Evolutionary conservation across 1,140 invertebrate species (phyloP), one percentile per base, ranked within the genome.

Genomic region (Nasonia vitripennis): DNA sequence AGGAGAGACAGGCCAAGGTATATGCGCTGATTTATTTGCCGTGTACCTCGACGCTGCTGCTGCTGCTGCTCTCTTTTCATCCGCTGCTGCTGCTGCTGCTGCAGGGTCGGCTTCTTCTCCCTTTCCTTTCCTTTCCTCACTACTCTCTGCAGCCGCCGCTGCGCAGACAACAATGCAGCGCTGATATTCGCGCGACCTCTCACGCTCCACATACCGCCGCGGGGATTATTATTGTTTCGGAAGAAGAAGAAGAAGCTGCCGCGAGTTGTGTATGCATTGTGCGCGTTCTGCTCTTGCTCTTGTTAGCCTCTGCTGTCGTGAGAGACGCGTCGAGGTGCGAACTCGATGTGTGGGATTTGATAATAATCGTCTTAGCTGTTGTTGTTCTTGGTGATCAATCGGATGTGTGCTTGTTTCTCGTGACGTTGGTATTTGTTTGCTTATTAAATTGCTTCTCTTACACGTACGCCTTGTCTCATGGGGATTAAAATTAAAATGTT

Each of bases 141-240:
- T 73, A 5, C 7, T 37, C 48, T 34, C 48, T 74, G 23, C 27
- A 27, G 27, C 23, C 11, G 10, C 0, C 74, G 68, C 27, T 45
- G 3, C 0, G 10, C 70, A 85, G 84, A 85, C 84, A 85, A 85
- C 83, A 85, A 85, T 85, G 73, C 78, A 27, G 17, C n/a, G 41
- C 45, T 31, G 14, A 20, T 48, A n/a, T 23, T 17, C 75, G 68
- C 75, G 68, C 55, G 84, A 85, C 79, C 79, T 85, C 71, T 85
- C 73, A 81, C 84, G 79, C 41, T 81, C 84, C 51, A 85, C 73
- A 85, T 81, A 77, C 74, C 55, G 48, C 71, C 48, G 9, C n/a
- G 31, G 1, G 27, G 68, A 20, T n/a, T 51, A 23, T 41, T 27
- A 77, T 67, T 77, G 55, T 83, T 77, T 77, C 51, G 70, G 71